Base-by-base conservation (phyloP, 35 echinoderm and acorn worm species). In the Nesometra sesokonis region DNA sequence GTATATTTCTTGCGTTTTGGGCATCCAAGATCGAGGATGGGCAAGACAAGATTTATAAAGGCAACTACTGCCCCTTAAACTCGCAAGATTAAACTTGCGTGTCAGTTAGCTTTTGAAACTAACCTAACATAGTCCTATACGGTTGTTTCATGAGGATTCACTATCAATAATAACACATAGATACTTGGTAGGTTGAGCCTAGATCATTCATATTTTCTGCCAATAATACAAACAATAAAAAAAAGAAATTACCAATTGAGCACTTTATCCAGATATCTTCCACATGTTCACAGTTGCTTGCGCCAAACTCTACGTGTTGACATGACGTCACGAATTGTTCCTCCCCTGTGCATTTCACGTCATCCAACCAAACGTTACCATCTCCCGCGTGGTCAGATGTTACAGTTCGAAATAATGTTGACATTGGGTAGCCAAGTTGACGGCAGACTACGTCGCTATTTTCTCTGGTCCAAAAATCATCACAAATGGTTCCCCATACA, bases 361-460 rank as follows among this genome's bases (percentile, higher is more conserved):
- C 52, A 67, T 67, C 52, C 52, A 67, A 27, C 8, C 8, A 27
- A 67, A 67, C 23, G 7, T 11, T 67, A 27, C 52, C 52, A 27
- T 1, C 0, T 17, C 52, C 52, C 52, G 52, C 52, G 21, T 27
- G 9, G 23, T 11, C 2, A 17, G 8, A 1, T 13, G 9, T 19
- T 67, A 5, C 52, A 19, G 52, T 5, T 67, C 52, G 52, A 67
- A 67, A 67, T 19, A 19, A 17, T 17, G 2, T 27, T 30, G 83
- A 43, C 30, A 57, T 31, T 34, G 83, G 83, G 35, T 85, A 85
- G 11, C 83, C 83, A 52, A 85, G 83, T 57, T 85, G 83, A 27
- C 33, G 31, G 29, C 83, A 85, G 11, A 85, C 36, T 31, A 85
- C 39, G 40, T 85, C 32, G 30, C 83, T 57, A 31, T 30, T 57